These are phyloP conservation scores for Phalangium opilio DNA, from an alignment of 2,888 invertebrate species.

Conservation along the genomic window DNA sequence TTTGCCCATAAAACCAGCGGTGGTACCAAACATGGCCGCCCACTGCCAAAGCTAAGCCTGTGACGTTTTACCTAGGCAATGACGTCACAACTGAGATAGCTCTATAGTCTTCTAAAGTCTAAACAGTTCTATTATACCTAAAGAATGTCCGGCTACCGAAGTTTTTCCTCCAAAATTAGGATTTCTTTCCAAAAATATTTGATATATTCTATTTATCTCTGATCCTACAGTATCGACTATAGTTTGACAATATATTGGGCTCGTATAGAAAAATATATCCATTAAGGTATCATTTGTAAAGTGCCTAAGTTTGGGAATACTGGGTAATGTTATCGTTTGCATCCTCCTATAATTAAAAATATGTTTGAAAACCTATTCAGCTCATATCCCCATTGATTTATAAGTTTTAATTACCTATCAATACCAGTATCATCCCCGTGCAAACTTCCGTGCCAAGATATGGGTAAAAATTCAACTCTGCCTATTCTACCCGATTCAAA, in stretches of 20 bases:
- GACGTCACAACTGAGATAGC: no score
- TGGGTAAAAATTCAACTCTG: constrained; percentile 79
- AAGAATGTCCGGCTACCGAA: constrained; percentile 79
- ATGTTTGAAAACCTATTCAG: no score
- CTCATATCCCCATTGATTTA: no score
- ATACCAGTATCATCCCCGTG: constrained; percentile 77
- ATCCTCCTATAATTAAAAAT: constrained; percentile 34
- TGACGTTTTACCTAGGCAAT: no score
- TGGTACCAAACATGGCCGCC: no score
- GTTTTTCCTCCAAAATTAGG: constrained; percentile 65
- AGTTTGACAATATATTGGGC: constrained; percentile 72
- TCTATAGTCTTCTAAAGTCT: no score
- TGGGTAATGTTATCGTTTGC: constrained; percentile 70
- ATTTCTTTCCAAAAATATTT: constrained; percentile 58
- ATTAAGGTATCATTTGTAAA: constrained; percentile 88
- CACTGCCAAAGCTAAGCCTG: no score
- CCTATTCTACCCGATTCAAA: constrained; percentile 57
- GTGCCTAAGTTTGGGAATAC: constrained; percentile 70
- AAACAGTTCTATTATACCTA: no score
- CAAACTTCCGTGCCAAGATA: constrained; percentile 81
- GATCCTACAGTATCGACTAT: constrained; percentile 75
- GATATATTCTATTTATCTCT: constrained; percentile 68
- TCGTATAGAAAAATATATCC: constrained; percentile 87
- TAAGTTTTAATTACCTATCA: constrained; percentile 58
- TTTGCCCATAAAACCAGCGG: no score